Conservation (phyloP, 2,113 vertebrate genomes). For the Egretta garzetta region DNA sequence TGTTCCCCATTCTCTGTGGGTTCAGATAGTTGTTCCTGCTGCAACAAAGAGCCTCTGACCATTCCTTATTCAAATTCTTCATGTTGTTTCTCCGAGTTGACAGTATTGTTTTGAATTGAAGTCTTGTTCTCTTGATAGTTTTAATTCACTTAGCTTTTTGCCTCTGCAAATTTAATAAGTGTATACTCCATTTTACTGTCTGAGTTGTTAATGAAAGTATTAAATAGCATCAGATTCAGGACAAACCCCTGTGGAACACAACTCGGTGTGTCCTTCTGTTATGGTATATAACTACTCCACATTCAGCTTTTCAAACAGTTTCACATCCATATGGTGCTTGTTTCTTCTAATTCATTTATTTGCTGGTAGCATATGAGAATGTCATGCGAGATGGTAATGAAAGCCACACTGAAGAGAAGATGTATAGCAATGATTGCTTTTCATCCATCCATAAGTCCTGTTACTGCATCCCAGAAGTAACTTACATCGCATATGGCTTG, state of each 20-base stretch:
- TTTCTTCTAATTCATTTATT: neutral
- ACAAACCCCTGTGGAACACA: neutral
- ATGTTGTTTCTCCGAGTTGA: neutral
- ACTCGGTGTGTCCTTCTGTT: neutral
- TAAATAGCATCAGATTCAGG: neutral
- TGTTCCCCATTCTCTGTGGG: neutral
- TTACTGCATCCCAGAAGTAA: neutral
- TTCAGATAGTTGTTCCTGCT: neutral
- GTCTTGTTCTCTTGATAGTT: neutral
- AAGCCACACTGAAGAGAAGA: neutral
- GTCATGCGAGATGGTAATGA: neutral
- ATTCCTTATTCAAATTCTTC: neutral
- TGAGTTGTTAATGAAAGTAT: neutral
- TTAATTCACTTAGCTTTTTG: neutral
- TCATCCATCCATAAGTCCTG: neutral
- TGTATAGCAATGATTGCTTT: neutral
- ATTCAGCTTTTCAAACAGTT: neutral
- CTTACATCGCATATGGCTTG: rapidly evolving
- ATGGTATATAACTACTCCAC: neutral
- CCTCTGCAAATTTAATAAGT: neutral
- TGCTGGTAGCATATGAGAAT: neutral
- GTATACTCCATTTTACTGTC: neutral
- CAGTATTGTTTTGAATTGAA: neutral
- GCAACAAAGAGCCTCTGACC: neutral
- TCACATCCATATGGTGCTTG: neutral